These are phyloP conservation scores for Drosophila incognita DNA, from an alignment of 2,888 invertebrate species.

Conservation along the genomic window DNA sequence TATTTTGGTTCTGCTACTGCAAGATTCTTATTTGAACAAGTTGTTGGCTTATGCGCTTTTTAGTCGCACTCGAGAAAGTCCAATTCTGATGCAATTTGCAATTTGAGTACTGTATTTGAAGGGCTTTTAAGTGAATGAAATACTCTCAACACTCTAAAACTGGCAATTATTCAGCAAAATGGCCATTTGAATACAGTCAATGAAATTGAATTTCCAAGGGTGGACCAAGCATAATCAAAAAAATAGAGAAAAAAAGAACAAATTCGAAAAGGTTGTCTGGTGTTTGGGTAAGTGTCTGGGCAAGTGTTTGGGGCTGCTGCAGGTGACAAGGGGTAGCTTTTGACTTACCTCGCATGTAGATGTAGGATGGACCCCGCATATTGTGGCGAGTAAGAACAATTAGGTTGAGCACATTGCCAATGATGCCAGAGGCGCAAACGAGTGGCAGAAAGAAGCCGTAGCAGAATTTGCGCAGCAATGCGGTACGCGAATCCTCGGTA, in stretches of 20 bases:
- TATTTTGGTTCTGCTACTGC: not conserved
- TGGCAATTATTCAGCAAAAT: constrained; percentile 62
- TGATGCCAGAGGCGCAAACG: constrained; percentile 90
- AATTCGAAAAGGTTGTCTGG: not conserved
- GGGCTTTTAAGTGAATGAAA: constrained; percentile 42
- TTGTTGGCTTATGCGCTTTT: constrained; percentile 7
- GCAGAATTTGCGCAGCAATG: constrained; percentile 87
- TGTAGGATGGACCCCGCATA: constrained; percentile 92
- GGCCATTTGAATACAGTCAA: constrained; percentile 25
- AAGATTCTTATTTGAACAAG: constrained; percentile 6
- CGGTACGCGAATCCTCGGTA: constrained; percentile 87
- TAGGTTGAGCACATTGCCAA: constrained; percentile 92
- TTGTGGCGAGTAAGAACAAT: constrained; percentile 91
- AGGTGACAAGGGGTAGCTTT: not conserved
- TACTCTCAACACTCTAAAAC: constrained; percentile 45
- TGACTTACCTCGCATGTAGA: constrained; percentile 90
- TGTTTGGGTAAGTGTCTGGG: not conserved
- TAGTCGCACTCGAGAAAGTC: not conserved
- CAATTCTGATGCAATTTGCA: constrained; percentile 17
- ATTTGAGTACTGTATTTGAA: constrained; percentile 24
- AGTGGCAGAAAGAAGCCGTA: constrained; percentile 89
- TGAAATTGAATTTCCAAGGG: constrained; percentile 32
- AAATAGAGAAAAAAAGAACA: not conserved
- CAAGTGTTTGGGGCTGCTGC: not conserved
- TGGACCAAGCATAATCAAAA: constrained; percentile 1